Conservation (phyloP, 1,140 invertebrate species). For the Thereuonema tuberculata region DNA sequence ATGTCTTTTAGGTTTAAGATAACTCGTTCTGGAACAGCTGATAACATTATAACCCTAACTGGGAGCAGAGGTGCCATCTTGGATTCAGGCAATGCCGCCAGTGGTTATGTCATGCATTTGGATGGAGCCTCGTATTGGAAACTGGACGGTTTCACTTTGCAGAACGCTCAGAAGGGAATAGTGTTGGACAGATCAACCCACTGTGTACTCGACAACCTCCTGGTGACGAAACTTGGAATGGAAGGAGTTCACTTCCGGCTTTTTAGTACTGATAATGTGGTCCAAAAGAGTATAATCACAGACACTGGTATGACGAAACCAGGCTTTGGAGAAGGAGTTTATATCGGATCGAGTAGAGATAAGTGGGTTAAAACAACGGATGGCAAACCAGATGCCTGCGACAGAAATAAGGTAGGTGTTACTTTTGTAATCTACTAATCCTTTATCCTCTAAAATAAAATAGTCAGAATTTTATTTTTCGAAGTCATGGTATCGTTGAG, state of each 20-base stretch:
- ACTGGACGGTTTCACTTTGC: constrained; percentile 12
- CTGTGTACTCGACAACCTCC: constrained; percentile 14
- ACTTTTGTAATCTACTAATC: too few species aligned
- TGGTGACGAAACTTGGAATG: constrained; percentile 11
- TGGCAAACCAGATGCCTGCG: constrained; percentile 13
- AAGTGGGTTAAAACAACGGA: constrained; percentile 12
- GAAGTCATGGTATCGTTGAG: too few species aligned
- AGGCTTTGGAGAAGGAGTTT: constrained; percentile 19
- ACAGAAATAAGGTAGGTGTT: constrained; percentile 13
- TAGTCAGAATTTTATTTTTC: too few species aligned
- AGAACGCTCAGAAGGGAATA: constrained; percentile 14
- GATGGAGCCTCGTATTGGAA: background rate
- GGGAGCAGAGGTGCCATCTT: background rate
- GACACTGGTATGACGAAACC: constrained; percentile 13
- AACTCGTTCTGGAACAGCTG: background rate
- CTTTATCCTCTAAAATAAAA: too few species aligned
- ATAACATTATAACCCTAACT: background rate
- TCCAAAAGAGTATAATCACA: constrained; percentile 11
- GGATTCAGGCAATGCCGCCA: background rate
- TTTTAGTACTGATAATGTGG: constrained; percentile 15
- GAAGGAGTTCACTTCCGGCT: constrained; percentile 18
- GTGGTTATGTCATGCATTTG: background rate
- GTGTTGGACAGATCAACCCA: constrained; percentile 12
- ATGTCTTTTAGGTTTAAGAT: too few species aligned
- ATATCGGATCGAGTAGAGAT: constrained; percentile 15